phyloP scores from a whole-genome alignment of 2,888 invertebrate species.

The Actias luna region DNA sequence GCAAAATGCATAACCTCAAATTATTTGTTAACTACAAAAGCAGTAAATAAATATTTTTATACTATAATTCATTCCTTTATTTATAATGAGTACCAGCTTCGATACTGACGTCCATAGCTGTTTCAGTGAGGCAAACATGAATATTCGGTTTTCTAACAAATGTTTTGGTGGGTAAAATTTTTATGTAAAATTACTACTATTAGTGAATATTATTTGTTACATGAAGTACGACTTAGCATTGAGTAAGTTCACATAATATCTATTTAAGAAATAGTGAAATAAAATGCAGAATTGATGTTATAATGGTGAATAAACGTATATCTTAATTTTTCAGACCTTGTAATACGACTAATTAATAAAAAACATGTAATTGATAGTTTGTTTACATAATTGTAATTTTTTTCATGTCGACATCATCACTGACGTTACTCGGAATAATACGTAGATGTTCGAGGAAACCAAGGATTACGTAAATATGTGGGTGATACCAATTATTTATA shows the following conservation, averaged over 20 bases:
- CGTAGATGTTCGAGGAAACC: background rate
- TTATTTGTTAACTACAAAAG: background rate
- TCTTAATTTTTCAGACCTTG: no score
- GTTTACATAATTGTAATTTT: no score
- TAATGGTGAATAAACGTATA: no score
- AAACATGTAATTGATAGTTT: no score
- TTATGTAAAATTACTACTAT: no score
- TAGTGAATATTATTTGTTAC: no score
- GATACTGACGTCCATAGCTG: background rate
- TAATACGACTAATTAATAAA: no score
- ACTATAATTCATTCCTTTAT: background rate
- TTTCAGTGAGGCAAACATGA: background rate
- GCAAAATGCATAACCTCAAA: background rate
- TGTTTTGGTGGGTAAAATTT: no score
- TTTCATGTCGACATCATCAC: background rate
- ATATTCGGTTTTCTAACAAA: background rate
- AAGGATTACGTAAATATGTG: background rate
- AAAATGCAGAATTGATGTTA: no score
- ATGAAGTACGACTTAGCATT: no score
- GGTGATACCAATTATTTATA: background rate
- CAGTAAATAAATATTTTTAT: background rate
- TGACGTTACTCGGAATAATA: background rate
- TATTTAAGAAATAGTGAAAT: no score
- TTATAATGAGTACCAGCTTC: background rate
- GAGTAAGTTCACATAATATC: no score